Evolutionary conservation across 2,113 vertebrate species (phyloP).

Genomic region (Zapornia atra): DNA sequence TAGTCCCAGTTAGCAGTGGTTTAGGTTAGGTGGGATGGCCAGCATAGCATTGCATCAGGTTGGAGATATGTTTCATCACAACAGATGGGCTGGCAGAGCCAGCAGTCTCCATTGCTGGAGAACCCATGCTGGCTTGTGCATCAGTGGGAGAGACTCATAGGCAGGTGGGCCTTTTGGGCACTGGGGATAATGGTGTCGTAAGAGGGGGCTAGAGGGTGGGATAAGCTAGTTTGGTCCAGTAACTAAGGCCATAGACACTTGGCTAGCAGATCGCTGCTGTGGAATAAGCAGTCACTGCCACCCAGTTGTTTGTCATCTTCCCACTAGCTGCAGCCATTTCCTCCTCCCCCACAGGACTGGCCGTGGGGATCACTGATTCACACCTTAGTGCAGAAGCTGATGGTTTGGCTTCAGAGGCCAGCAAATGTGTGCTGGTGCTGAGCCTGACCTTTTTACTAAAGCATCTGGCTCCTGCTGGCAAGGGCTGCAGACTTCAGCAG

Average conservation of each 20-base stretch:
- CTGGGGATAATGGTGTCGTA: background rate
- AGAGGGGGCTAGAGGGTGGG: background rate
- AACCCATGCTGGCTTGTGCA: background rate
- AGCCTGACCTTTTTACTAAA: background rate
- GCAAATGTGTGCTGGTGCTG: fast-evolving
- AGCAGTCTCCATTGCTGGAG: background rate
- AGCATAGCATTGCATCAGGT: background rate
- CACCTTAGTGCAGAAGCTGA: background rate
- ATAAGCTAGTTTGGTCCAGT: background rate
- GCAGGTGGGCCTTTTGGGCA: background rate
- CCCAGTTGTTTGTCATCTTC: background rate
- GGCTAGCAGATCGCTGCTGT: background rate
- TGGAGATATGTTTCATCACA: background rate
- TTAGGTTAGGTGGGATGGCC: background rate
- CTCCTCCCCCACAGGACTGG: background rate
- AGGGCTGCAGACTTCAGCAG: background rate
- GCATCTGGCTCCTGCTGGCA: constrained; percentile 32
- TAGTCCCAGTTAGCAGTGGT: background rate
- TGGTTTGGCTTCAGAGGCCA: background rate
- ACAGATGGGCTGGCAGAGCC: background rate
- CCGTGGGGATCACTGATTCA: background rate
- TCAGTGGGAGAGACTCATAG: background rate
- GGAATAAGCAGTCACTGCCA: background rate
- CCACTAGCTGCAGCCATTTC: background rate
- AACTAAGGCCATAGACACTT: background rate